Evolutionary conservation across 1,140 invertebrate species (phyloP), one percentile per base, ranked within the genome.

Genomic region (Ooceraea biroi): DNA sequence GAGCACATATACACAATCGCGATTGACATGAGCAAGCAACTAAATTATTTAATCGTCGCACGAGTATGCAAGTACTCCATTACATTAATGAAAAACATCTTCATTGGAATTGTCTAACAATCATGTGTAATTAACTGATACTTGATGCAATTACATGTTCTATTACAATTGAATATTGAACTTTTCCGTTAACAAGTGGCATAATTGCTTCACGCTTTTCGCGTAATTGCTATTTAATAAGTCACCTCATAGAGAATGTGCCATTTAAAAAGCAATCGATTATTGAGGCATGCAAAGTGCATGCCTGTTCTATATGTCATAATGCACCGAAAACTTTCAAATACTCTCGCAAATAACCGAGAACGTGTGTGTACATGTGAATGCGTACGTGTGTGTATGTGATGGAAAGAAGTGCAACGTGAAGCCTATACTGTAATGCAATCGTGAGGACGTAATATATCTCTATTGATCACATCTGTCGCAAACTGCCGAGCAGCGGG

Each of bases 141-240:
- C 46, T 84, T 55, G 68, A 48, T 69, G 72, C 66, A 74, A 48
- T 78, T 52, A 46, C 66, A 7, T 7, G 46, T 78, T 87, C 87
- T 87, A 73, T 87, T 76, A 58, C 68, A 68, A 50, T 61, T 87
- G 74, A 87, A 87, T 88, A 87, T 88, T 87, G 73, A 83, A 88
- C 84, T 87, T 87, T 88, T 87, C 86, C 82, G 87, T 88, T 87
- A 88, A 78, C 85, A 60, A 68, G 10, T 65, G 50, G 68, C 68
- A 68, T 60, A 36, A 36, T 36, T 36, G 36, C 36, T 2, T 36
- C 7, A 36, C 36, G 36, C 36, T 2, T 78, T 78, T 80, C 82
- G 68, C 57, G 19, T 84, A 87, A 87, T 87, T 86, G 82, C 66
- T 84, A 85, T 88, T 87, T 87, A 88, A 88, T 84, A 84, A 84